Evolutionary conservation across 2,797 vertebrate species (phyloP), one percentile per base, ranked within the genome.

Genomic region (Phoxinus dragarum): DNA sequence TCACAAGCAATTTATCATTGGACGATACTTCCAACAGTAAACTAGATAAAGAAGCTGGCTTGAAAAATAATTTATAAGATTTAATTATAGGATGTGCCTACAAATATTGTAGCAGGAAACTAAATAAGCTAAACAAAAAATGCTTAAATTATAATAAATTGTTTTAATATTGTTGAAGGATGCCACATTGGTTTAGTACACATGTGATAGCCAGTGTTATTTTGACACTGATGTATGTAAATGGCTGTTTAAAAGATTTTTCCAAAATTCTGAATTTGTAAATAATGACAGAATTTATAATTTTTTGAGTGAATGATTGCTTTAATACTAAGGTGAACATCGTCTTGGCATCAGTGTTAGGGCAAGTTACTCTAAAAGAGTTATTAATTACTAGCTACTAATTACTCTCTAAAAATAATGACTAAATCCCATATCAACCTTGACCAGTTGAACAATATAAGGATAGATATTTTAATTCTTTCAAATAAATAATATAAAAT

Each of bases 231-330:
- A 0, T 42, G 34, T 31, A 40, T 49, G 12, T n/a, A 52, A 81
- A 40, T 17, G 10, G 7, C 6, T 44, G 11, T 68, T 61, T 34
- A 71, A 78, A 78, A 69, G 19, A 31, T 31, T 67, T 4, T 68
- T 69, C n/a, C 7, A 80, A 44, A 42, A 17, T 84, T 77, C n/a
- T 1, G 56, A 74, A 69, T 72, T 42, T 31, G 5, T 64, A 84
- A 77, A 23, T 36, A 84, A 77, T 27, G 8, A 40, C 4, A 27
- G 6, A 54, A 42, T 47, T 19, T 31, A 42, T 64, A 6, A 8
- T 66, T 44, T 42, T 31, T 42, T 17, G 14, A n/a, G 56, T 61
- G 23, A 78, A 64, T 61, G 36, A 42, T 38, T 59, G 23, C 36
- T 61, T 42, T 44, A 21, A 64, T 66, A 21, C 19, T n/a, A 34